Conservation (phyloP, 2,113 vertebrate species). For the Mormyrus iriodes region DNA sequence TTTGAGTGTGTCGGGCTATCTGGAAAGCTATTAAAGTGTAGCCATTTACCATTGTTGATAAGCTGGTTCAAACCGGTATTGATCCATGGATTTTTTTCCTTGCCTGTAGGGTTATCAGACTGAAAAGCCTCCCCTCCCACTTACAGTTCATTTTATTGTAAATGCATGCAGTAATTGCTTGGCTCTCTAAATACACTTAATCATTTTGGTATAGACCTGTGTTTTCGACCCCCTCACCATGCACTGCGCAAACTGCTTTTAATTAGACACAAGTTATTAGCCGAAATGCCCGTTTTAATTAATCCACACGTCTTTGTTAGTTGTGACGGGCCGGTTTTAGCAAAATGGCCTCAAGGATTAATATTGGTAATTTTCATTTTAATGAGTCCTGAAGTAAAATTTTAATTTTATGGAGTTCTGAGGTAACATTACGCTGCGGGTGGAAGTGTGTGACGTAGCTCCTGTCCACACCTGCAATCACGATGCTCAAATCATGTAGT, state of each 20-base stretch:
- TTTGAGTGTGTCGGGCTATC: background rate
- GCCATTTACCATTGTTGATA: background rate
- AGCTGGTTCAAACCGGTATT: background rate
- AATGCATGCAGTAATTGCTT: constrained; percentile 2
- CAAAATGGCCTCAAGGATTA: background rate
- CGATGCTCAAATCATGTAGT: background rate
- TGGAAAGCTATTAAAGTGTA: background rate
- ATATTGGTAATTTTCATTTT: background rate
- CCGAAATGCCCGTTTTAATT: background rate
- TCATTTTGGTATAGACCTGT: background rate
- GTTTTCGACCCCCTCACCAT: background rate
- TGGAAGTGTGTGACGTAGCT: background rate
- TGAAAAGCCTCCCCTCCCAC: background rate
- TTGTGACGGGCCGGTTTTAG: background rate
- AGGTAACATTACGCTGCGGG: background rate
- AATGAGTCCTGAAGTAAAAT: background rate
- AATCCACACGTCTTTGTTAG: background rate
- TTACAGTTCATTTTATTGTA: background rate
- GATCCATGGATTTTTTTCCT: background rate
- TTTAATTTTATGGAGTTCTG: background rate
- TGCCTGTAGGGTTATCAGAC: background rate
- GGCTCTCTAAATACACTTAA: background rate
- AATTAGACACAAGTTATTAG: background rate
- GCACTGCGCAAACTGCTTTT: background rate
- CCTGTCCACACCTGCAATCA: background rate